A percentile compares a stretch with the other conserved stretches of the same genome.
phyloP scores from a whole-genome alignment of 2,888 invertebrate species.

The Candidula unifasciata region DNA sequence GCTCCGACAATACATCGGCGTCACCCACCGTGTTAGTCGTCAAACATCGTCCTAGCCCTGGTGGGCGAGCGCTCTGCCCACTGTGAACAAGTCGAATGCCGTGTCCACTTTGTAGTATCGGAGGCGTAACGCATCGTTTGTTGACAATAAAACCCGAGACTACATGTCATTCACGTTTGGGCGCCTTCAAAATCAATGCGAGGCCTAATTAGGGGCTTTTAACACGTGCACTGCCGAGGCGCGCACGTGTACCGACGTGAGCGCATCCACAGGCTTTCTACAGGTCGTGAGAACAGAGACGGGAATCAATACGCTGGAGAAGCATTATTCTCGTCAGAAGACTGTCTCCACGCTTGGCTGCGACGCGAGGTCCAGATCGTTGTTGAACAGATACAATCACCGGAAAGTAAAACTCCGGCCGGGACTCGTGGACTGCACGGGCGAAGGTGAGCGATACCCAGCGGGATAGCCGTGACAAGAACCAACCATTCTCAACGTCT shows the following conservation, averaged over 20 bases:
- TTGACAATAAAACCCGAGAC: neutral
- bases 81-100: neutral
- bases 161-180: constrained; percentile 7
- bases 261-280: constrained; percentile 15
- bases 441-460: neutral
- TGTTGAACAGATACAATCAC: constrained; percentile 25
- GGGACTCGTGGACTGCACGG: neutral
- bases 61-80: neutral
- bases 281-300: constrained; percentile 35
- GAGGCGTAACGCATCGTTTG: constrained; percentile 6
- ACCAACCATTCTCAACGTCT: neutral
- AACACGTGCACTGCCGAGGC: constrained; percentile 29
- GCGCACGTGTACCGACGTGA: constrained; percentile 32
- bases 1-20: neutral
- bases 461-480: no score
- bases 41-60: neutral
- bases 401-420: constrained; percentile 16
- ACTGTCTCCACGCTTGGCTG: constrained; percentile 17
- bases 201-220: constrained; percentile 44
- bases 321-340: constrained; percentile 4
- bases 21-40: neutral
- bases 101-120: neutral
- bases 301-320: constrained; percentile 31
- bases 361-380: constrained; percentile 10
- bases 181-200: constrained; percentile 9